Evolutionary conservation across 1,140 invertebrate species (phyloP), one percentile per base, ranked within the genome.

Genomic region (Doryteuthis pealeii): DNA sequence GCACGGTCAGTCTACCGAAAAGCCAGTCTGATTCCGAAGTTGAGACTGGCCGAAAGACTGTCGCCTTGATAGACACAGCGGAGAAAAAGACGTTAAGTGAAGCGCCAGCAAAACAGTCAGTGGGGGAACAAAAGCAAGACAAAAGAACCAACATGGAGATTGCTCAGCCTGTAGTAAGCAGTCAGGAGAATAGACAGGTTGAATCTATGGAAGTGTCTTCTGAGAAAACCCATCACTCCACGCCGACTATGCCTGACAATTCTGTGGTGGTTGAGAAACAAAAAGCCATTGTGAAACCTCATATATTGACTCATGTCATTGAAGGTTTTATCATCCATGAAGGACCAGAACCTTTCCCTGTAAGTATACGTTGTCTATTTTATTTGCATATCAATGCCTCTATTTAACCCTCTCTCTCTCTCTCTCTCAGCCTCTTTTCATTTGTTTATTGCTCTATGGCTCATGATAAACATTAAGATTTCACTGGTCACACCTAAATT

Each of bases 301-400:
- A 98, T 85, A 94, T 98, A 2, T 89, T 98, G 14, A 98, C 96
- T 0, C 97, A 99, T 86, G 94, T 98, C 2, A 98, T 99, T 74
- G 96, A 98, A 88, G 96, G 96, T 28, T 98, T 96, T 87, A 94
- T 98, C 3, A 98, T 99, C 81, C 96, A 97, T 88, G 97, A 99
- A 80, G 89, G 84, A 49, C 85, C 82, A 76, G 85, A 88, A 78
- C 95, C 95, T 0, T 97, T 97, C 85, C 94, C 95, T 10, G 94
- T 96, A 73, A 93, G 93, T 88, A 18, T 15, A 4, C 32, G 10
- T 62, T 62, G 18, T 62, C 18, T 2, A 22, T 28, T 62, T 62
- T 8, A 30, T 18, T 68, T 32, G 10, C 15, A 62, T n/a, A 30
- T 62, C 15, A 26, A 62, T 26, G 22, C 15, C 15, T 4, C 3